A percentile compares a stretch with the other conserved stretches of the same genome.
These are phyloP conservation scores for Plodia interpunctella DNA, from an alignment of 1,140 invertebrate species.

Conservation along the genomic window DNA sequence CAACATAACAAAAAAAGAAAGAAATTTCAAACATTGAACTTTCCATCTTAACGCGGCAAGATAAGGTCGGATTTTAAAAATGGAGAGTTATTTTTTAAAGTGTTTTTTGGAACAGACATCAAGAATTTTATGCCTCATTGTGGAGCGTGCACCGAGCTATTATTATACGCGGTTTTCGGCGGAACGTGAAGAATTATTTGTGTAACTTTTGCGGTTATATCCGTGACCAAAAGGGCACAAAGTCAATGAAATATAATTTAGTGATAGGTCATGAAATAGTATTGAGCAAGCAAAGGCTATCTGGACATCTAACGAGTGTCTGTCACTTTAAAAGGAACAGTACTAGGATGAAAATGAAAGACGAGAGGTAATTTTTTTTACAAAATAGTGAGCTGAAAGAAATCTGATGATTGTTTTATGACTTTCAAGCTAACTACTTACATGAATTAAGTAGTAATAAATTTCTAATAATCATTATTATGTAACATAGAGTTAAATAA, in stretches of 20 bases:
- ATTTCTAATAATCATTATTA: no score
- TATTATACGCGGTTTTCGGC: conserved; percentile 25
- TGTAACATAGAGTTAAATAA: neutral
- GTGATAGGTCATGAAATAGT: neutral
- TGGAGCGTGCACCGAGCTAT: conserved; percentile 24
- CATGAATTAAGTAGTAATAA: no score
- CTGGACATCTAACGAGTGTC: no score
- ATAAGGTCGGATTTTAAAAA: conserved; percentile 19
- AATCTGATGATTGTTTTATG: no score
- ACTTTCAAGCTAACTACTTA: no score
- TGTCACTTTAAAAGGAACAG: no score
- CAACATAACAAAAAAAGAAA: conserved; percentile 30
- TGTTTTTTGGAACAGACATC: conserved; percentile 26
- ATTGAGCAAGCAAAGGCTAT: neutral
- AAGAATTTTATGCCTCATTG: conserved; percentile 46
- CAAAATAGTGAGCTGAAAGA: no score
- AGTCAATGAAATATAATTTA: neutral
- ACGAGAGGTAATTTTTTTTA: no score
- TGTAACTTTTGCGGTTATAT: conserved; percentile 1
- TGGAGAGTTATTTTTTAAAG: conserved; percentile 20
- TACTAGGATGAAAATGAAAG: no score
- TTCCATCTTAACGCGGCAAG: conserved; percentile 9
- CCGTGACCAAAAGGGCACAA: neutral
- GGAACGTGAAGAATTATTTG: conserved; percentile 16
- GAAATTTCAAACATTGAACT: conserved; percentile 13